phyloP scores from a whole-genome alignment of 2,888 invertebrate species.

The Drosophila paracracens region DNA sequence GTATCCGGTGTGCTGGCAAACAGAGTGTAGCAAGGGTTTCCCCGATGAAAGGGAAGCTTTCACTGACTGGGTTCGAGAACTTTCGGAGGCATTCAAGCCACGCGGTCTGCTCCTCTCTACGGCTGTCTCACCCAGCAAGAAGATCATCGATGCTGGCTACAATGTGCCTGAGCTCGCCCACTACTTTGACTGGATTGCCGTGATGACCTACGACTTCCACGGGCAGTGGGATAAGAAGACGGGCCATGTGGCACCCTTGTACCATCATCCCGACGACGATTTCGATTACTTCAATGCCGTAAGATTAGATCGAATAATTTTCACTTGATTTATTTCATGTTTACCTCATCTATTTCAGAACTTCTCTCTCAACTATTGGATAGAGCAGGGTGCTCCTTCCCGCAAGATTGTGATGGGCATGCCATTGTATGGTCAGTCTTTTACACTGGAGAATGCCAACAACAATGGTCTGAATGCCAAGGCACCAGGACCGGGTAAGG shows the following conservation, averaged over 20 bases:
- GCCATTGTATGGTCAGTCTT: slow-evolving; percentile 95
- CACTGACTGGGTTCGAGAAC: slow-evolving; percentile 90
- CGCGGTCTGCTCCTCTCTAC: slow-evolving; percentile 91
- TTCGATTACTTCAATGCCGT: slow-evolving; percentile 93
- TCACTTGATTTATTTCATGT: slow-evolving; percentile 79
- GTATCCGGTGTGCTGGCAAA: slow-evolving; percentile 91
- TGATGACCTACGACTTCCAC: slow-evolving; percentile 96
- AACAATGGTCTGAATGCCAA: slow-evolving; percentile 90
- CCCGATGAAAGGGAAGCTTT: slow-evolving; percentile 93
- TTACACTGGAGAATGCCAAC: slow-evolving; percentile 88
- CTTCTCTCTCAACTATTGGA: slow-evolving; percentile 95
- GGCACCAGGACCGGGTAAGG: slow-evolving; percentile 91
- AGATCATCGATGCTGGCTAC: slow-evolving; percentile 94
- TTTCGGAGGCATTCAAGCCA: slow-evolving; percentile 89
- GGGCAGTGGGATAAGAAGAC: slow-evolving; percentile 97
- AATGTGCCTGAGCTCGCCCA: slow-evolving; percentile 91
- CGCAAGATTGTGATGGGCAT: slow-evolving; percentile 94
- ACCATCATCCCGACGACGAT: slow-evolving; percentile 92
- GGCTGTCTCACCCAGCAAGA: slow-evolving; percentile 95
- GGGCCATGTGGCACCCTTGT: slow-evolving; percentile 94
- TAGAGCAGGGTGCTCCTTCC: slow-evolving; percentile 92
- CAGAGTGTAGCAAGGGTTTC: slow-evolving; percentile 93
- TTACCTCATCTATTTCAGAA: slow-evolving; percentile 86
- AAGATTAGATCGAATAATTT: slow-evolving; percentile 76
- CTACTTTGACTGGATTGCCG: slow-evolving; percentile 95